Conservation (phyloP, 2,888 invertebrate species). For the Leptinotarsa tumamoca region DNA sequence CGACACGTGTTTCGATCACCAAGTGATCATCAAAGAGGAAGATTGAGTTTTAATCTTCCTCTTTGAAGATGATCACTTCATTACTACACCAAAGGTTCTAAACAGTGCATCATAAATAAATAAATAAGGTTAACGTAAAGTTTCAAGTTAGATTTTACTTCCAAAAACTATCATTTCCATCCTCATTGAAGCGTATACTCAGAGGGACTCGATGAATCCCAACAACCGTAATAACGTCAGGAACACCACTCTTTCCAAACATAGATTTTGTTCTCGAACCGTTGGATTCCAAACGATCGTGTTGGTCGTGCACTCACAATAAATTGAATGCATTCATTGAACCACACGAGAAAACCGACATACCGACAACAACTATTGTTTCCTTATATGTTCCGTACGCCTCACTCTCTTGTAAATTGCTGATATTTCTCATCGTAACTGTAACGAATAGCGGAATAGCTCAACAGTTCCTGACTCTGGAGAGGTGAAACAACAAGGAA, state of each 20-base stretch:
- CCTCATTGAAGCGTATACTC: neutral
- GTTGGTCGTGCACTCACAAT: constrained; percentile 21
- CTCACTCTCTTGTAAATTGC: constrained; percentile 17
- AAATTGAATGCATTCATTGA: constrained; percentile 17
- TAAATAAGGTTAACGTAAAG: too few relatives aligned
- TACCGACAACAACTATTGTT: constrained; percentile 20
- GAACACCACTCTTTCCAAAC: neutral
- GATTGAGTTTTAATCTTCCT: too few relatives aligned
- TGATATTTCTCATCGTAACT: constrained; percentile 14
- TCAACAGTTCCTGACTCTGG: neutral
- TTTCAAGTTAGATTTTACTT: neutral
- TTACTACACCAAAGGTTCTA: too few relatives aligned
- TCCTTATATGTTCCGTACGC: neutral
- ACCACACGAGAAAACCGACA: constrained; percentile 14
- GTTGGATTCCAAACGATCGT: constrained; percentile 19
- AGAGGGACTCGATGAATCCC: neutral
- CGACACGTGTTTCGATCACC: too few relatives aligned
- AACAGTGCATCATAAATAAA: too few relatives aligned
- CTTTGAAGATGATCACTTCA: too few relatives aligned
- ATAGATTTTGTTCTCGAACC: constrained; percentile 11
- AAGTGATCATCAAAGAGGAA: too few relatives aligned
- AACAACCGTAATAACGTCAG: neutral
- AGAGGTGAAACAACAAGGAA: neutral
- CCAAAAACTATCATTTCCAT: neutral
- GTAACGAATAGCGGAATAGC: constrained; percentile 2